Conservation (phyloP, 1,140 invertebrate species). For the Drosophila mayri region DNA sequence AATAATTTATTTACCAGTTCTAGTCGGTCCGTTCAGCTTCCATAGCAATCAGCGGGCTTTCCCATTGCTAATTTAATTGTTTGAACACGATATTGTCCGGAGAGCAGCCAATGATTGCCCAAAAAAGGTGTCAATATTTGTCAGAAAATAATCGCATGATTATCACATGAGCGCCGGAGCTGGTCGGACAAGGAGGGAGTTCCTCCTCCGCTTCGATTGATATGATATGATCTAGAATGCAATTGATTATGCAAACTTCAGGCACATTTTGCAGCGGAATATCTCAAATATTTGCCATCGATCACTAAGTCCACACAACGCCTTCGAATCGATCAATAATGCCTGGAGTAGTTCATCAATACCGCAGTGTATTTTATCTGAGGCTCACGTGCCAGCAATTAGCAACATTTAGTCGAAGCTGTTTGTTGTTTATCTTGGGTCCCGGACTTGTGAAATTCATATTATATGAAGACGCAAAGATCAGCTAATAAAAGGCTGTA, state of each 20-base stretch:
- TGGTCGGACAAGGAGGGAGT: not conserved
- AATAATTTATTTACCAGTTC: slow-evolving; percentile 29
- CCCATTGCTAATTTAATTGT: slow-evolving; percentile 43
- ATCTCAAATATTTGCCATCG: slow-evolving; percentile 37
- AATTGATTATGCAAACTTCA: slow-evolving; percentile 39
- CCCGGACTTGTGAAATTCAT: slow-evolving; percentile 34
- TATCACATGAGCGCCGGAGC: slow-evolving; percentile 43
- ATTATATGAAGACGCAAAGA: slow-evolving; percentile 2
- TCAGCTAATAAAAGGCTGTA: slow-evolving; percentile 12
- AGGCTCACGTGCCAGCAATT: slow-evolving; percentile 51
- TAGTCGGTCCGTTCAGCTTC: slow-evolving; percentile 33
- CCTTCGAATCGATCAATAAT: slow-evolving; percentile 27
- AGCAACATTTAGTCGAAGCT: slow-evolving; percentile 40
- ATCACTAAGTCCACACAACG: slow-evolving; percentile 27
- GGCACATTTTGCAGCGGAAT: slow-evolving; percentile 1
- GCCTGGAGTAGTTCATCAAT: slow-evolving; percentile 22
- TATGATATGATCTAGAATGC: slow-evolving; percentile 8
- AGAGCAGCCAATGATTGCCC: slow-evolving; percentile 24
- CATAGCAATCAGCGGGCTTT: slow-evolving; percentile 11
- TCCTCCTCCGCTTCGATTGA: slow-evolving; percentile 6
- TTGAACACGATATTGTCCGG: slow-evolving; percentile 51
- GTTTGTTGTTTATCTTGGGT: slow-evolving; percentile 30
- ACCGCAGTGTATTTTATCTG: slow-evolving; percentile 19
- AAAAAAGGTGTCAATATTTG: slow-evolving; percentile 60
- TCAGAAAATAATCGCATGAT: slow-evolving; percentile 48